A percentile compares a stretch with the other conserved stretches of the same genome.
phyloP scores from a whole-genome alignment of 2,888 invertebrate species.

The Acleris laterana region DNA sequence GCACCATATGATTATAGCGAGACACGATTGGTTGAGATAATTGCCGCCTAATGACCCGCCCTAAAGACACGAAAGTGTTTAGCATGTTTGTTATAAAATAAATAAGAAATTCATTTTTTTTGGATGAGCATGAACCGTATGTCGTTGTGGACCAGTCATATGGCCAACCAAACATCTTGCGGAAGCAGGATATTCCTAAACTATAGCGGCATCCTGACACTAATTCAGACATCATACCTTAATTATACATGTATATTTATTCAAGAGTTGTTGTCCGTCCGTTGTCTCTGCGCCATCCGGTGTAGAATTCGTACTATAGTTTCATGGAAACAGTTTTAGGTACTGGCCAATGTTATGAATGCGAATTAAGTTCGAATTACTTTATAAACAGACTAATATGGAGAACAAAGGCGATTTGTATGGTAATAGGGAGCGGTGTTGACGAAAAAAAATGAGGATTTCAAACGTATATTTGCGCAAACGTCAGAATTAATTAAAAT shows the following conservation, averaged over 20 bases:
- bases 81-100: too few relatives aligned
- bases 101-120: too few relatives aligned
- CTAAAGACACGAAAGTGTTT: too few relatives aligned
- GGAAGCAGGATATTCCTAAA: constrained; percentile 1
- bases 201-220: background rate
- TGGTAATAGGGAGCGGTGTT: constrained; percentile 14
- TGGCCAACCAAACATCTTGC: background rate
- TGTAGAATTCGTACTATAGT: constrained; percentile 63
- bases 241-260: constrained; percentile 3
- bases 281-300: constrained; percentile 60
- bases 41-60: too few relatives aligned
- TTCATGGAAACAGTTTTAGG: constrained; percentile 55
- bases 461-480: too few relatives aligned
- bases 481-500: too few relatives aligned
- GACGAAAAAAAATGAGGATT: constrained; percentile 7
- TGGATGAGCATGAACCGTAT: background rate
- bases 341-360: constrained; percentile 45
- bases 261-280: constrained; percentile 18
- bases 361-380: constrained; percentile 41
- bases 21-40: too few relatives aligned
- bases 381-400: constrained; percentile 20
- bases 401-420: constrained; percentile 20
- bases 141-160: background rate
- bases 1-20: too few relatives aligned
- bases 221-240: background rate